Base-by-base conservation (phyloP, 2,113 vertebrate genomes). In the Ancistrus triradiatus region DNA sequence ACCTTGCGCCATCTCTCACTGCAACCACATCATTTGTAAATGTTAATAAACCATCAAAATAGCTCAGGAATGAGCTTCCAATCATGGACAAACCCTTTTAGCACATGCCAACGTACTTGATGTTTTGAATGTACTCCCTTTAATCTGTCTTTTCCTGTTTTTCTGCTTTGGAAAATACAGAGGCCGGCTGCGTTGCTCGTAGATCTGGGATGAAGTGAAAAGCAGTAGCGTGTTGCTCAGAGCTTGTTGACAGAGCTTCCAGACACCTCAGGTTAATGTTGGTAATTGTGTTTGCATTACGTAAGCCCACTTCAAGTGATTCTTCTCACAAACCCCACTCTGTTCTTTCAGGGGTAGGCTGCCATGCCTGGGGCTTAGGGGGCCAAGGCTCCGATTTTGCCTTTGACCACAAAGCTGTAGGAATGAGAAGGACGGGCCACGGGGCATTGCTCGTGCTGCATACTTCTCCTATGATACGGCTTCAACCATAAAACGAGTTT, bases 251-350 rank as follows among this genome's bases (percentile, higher is more conserved):
- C 72, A 68, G 49, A 70, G 57, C 69, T 70, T 60, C 59, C 35
- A 74, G 66, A 71, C 72, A 69, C 71, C 33, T 42, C 59, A 78
- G 70, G 64, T 74, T 77, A 77, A 73, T 79, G 70, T 70, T 24
- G 18, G 69, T 83, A 80, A 81, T 77, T 81, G 62, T 74, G 74
- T 80, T 79, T 74, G 78, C 44, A 59, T 82, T 80, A 79, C 63
- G 48, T 79, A 81, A 80, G 55, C 13, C 31, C 66, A 59, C 70
- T 80, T 74, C 60, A 49, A 76, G 70, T 77, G 52, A 70, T 74
- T 69, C 69, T 67, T 65, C 55, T 55, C 66, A 59, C 65, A 75
- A 76, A 33, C 46, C 61, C 64, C 63, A 28, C 70, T 83, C 70
- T 83, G 77, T 75, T 81, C 69, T 56, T 74, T 55, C 28, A 37